A percentile compares a stretch with the other conserved stretches of the same genome.
Evolutionary conservation across 2,888 invertebrate genomes (phyloP).

Genomic region (Spilosoma lubricipeda): DNA sequence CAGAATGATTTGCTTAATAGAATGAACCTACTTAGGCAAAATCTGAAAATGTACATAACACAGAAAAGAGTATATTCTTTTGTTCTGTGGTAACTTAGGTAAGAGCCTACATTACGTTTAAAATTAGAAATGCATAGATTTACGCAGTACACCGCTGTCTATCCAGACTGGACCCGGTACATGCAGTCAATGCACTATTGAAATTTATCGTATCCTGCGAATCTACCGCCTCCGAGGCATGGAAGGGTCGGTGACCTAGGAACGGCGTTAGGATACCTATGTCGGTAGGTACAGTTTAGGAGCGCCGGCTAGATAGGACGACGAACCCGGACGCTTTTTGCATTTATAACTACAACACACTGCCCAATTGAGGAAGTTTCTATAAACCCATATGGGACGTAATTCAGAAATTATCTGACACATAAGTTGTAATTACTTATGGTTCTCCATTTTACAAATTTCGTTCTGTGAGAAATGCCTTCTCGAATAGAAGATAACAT

Average conservation of each 20-base stretch:
- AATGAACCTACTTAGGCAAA: too few species aligned
- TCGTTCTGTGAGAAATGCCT: not conserved
- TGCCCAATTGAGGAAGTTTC: slow-evolving; percentile 25
- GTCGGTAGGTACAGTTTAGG: slow-evolving; percentile 65
- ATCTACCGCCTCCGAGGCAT: slow-evolving; percentile 77
- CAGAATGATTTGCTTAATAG: not conserved
- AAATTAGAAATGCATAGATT: not conserved
- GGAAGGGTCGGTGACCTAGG: slow-evolving; percentile 77
- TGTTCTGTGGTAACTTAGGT: too few species aligned
- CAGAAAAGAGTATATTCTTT: too few species aligned
- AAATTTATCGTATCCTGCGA: slow-evolving; percentile 85
- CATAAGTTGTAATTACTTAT: not conserved
- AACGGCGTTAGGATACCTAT: slow-evolving; percentile 78
- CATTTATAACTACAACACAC: slow-evolving; percentile 55
- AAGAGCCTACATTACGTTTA: not conserved
- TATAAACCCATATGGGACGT: slow-evolving; percentile 6
- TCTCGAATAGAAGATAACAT: not conserved
- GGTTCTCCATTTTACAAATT: not conserved
- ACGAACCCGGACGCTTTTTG: slow-evolving; percentile 75
- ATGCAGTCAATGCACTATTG: slow-evolving; percentile 82
- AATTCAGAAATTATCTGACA: not conserved
- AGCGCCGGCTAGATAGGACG: slow-evolving; percentile 67
- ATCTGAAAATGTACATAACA: too few species aligned
- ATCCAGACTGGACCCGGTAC: slow-evolving; percentile 59
- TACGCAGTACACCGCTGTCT: slow-evolving; percentile 48